phyloP scores from a whole-genome alignment of 2,888 invertebrate genomes.

The Gymnoscelis rufifasciata region DNA sequence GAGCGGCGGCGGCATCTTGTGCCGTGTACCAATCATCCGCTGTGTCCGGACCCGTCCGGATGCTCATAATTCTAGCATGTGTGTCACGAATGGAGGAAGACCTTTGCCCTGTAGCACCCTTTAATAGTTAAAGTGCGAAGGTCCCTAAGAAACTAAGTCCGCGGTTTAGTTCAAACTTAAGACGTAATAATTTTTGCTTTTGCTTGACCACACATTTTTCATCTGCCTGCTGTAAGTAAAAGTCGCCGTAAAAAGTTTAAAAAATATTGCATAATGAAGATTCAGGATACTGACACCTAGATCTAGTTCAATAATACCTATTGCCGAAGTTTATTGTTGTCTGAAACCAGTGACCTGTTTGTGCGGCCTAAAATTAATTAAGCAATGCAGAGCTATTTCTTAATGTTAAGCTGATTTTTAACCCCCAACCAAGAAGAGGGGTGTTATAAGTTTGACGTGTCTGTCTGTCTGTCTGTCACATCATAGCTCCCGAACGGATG shows the following conservation, averaged over 20 bases:
- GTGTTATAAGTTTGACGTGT: too few relatives aligned
- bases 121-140: too few relatives aligned
- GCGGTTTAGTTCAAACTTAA: too few relatives aligned
- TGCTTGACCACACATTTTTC: too few relatives aligned
- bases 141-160: too few relatives aligned
- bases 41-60: constrained; percentile 52
- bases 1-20: constrained; percentile 37
- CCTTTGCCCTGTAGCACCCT: background rate
- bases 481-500: too few relatives aligned
- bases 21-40: constrained; percentile 51
- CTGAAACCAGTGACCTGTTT: constrained; percentile 3
- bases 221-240: too few relatives aligned
- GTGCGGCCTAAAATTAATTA: constrained; percentile 1
- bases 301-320: too few relatives aligned
- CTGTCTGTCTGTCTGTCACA: too few relatives aligned
- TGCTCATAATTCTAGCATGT: constrained; percentile 53
- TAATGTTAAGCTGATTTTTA: background rate
- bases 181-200: too few relatives aligned
- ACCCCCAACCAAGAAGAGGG: too few relatives aligned
- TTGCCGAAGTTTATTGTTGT: constrained; percentile 4
- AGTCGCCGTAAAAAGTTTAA: too few relatives aligned
- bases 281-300: background rate
- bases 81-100: constrained; percentile 32
- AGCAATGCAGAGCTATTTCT: constrained; percentile 1
- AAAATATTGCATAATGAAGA: background rate